These are phyloP conservation scores for Oreochromis grahami DNA, from an alignment of 2,797 vertebrate genomes.

Conservation along the genomic window DNA sequence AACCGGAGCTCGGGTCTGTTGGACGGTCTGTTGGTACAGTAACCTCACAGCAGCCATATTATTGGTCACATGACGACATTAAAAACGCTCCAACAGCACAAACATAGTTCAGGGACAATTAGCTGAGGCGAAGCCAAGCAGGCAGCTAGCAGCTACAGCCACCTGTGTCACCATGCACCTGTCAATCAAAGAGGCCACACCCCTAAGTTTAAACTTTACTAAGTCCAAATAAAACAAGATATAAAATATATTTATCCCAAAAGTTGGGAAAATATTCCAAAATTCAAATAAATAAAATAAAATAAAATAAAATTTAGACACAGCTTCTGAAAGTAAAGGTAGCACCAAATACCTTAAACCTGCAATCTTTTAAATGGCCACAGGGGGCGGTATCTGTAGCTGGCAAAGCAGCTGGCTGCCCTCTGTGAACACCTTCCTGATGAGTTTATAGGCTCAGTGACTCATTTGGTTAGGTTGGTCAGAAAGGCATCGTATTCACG, in stretches of 20 bases:
- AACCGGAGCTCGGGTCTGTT: background rate
- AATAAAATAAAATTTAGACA: background rate
- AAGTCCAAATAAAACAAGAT: background rate
- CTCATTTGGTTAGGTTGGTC: background rate
- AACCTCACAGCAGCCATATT: background rate
- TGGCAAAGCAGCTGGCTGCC: background rate
- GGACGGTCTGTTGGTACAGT: background rate
- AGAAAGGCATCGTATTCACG: background rate
- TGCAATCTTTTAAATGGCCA: background rate
- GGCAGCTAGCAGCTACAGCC: background rate
- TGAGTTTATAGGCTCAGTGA: background rate
- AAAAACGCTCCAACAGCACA: background rate
- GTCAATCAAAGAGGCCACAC: background rate
- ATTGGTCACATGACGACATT: background rate
- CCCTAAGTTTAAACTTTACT: background rate
- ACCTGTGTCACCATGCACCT: background rate
- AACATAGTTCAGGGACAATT: background rate
- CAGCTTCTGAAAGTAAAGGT: background rate
- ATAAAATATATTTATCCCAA: background rate
- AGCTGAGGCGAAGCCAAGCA: background rate
- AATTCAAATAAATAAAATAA: background rate
- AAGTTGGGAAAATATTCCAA: background rate
- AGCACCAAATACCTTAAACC: background rate
- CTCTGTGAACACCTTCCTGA: background rate
- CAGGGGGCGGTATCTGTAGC: background rate